Percentiles rank a stretch among this genome's conserved stretches.
phyloP scores from a whole-genome alignment of 1,140 invertebrate species.

The Artemia franciscana region DNA sequence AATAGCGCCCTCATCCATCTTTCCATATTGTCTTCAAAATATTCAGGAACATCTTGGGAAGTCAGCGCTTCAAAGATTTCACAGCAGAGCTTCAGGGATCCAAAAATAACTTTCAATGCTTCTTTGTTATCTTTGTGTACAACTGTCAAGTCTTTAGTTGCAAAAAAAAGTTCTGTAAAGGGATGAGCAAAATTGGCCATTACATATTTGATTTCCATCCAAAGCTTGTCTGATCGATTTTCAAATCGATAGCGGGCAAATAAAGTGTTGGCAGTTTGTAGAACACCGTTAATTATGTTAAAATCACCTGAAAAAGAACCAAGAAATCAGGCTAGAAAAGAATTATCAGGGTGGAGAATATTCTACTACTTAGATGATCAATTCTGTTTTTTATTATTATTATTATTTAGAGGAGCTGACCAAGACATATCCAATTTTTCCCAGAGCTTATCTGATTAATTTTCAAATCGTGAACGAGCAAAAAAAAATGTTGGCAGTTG shows the following conservation, averaged over 20 bases:
- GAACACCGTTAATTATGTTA: slow-evolving; percentile 77
- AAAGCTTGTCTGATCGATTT: slow-evolving; percentile 65
- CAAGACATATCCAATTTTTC: slow-evolving; percentile 87
- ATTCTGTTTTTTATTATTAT: no score
- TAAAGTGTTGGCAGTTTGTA: slow-evolving; percentile 81
- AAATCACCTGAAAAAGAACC: slow-evolving; percentile 54
- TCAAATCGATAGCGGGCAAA: slow-evolving; percentile 89
- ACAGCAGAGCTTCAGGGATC: slow-evolving; percentile 63
- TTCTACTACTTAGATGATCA: no score
- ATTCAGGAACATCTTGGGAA: slow-evolving; percentile 81
- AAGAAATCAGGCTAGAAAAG: no score
- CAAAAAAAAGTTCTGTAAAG: slow-evolving; percentile 67
- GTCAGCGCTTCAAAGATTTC: slow-evolving; percentile 95
- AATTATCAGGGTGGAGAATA: no score
- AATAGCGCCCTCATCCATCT: slow-evolving; percentile 83
- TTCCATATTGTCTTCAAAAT: slow-evolving; percentile 91
- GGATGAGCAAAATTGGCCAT: slow-evolving; percentile 77
- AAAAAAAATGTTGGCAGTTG: slow-evolving; percentile 89
- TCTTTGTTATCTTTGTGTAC: slow-evolving; percentile 50
- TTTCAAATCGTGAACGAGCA: slow-evolving; percentile 82
- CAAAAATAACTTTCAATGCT: slow-evolving; percentile 66
- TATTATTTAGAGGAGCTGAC: slow-evolving; percentile 80
- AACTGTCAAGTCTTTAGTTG: slow-evolving; percentile 55
- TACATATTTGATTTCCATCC: slow-evolving; percentile 92
- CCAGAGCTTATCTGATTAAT: slow-evolving; percentile 71